Percentiles rank a stretch among this genome's conserved stretches.
phyloP scores from a whole-genome alignment of 2,888 invertebrate species.

The Spodoptera picta region DNA sequence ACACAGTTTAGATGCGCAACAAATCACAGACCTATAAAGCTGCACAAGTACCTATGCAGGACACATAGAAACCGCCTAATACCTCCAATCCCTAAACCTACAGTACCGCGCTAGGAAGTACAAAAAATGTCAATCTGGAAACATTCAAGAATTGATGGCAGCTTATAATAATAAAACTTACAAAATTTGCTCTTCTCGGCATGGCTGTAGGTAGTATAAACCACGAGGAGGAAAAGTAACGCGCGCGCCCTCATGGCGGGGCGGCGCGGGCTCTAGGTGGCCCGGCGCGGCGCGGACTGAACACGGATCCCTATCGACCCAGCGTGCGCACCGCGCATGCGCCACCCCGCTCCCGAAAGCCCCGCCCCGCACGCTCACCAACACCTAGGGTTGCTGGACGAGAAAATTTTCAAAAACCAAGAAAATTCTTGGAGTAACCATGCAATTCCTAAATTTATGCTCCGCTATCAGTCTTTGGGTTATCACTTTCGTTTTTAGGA shows the following conservation, averaged over 20 bases:
- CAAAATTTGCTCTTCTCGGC: conserved; percentile 89
- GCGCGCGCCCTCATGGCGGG: conserved; percentile 84
- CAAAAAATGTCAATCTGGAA: neutral
- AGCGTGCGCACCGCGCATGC: conserved; percentile 50
- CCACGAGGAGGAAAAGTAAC: conserved; percentile 72
- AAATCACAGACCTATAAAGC: too few relatives aligned
- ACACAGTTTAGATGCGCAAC: too few relatives aligned
- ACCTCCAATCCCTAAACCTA: too few relatives aligned
- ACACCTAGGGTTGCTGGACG: conserved; percentile 43
- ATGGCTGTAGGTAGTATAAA: conserved; percentile 73
- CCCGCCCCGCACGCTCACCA: conserved; percentile 37
- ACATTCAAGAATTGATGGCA: neutral
- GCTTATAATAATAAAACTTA: conserved; percentile 68
- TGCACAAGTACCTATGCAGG: too few relatives aligned
- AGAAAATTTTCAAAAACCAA: conserved; percentile 27
- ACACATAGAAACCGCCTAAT: conserved; percentile 17
- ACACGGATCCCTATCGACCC: conserved; percentile 63
- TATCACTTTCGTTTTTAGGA: too few relatives aligned
- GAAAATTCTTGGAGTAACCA: conserved; percentile 11
- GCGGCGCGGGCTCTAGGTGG: conserved; percentile 78
- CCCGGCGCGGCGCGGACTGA: conserved; percentile 76
- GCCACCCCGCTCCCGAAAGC: conserved; percentile 47
- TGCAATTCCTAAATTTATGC: neutral
- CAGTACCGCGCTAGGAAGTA: conserved; percentile 1
- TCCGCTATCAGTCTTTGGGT: too few relatives aligned